Conservation (phyloP, 2,797 vertebrate genomes). For the Hypotaenidia philippensis region DNA sequence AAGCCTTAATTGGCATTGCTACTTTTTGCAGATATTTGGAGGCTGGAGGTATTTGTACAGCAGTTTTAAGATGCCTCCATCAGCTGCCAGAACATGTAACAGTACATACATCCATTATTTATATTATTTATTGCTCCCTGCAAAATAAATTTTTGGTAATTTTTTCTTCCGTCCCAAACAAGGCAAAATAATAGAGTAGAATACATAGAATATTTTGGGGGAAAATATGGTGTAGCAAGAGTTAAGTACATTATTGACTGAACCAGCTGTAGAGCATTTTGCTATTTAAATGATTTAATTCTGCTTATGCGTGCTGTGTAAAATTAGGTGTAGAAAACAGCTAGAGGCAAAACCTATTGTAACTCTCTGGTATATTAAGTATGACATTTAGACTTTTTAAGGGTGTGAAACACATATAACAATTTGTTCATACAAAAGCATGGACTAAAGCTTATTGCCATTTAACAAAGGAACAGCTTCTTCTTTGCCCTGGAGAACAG, state of each 20-base stretch:
- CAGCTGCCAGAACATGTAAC: neutral
- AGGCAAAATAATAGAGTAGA: neutral
- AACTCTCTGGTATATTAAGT: neutral
- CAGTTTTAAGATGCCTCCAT: neutral
- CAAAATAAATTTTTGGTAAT: neutral
- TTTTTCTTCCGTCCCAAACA: neutral
- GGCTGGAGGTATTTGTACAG: neutral
- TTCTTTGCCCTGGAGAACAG: neutral
- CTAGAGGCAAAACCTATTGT: neutral
- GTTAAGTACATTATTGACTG: neutral
- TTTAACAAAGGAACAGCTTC: neutral
- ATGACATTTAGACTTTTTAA: neutral
- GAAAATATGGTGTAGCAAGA: neutral
- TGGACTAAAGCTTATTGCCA: neutral
- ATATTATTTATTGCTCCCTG: neutral
- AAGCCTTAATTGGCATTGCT: neutral
- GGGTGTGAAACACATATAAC: neutral
- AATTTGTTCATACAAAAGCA: neutral
- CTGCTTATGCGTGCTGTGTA: neutral
- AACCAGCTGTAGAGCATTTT: neutral
- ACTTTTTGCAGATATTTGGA: neutral
- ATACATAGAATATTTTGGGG: neutral
- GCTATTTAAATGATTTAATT: neutral
- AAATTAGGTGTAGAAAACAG: slow-evolving; percentile 4
- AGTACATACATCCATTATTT: neutral